phyloP scores from a whole-genome alignment of 2,113 vertebrate species.

The Hydropotes inermis region DNA sequence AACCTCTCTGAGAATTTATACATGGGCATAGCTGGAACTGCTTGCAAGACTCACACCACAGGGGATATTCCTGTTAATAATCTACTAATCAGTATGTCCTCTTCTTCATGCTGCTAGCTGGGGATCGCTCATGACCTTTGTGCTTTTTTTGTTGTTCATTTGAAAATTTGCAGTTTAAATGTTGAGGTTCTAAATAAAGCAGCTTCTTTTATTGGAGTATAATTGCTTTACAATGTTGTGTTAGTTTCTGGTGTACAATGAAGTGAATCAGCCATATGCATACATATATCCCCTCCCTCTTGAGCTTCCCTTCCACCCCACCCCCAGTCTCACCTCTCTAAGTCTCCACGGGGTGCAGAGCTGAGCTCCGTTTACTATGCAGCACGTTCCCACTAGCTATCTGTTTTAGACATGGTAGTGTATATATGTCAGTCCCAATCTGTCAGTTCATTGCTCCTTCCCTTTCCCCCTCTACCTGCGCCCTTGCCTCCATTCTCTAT shows the following conservation, averaged over 20 bases:
- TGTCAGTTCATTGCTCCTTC: neutral
- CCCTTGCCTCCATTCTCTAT: neutral
- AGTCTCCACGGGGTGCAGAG: neutral
- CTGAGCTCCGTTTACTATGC: neutral
- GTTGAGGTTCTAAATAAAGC: neutral
- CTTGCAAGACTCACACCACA: neutral
- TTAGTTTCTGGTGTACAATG: neutral
- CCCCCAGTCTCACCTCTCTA: neutral
- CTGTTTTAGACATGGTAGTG: neutral
- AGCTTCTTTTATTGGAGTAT: neutral
- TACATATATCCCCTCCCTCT: neutral
- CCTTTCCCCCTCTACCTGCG: neutral
- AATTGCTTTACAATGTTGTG: neutral
- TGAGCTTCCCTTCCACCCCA: neutral
- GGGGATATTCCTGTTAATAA: neutral
- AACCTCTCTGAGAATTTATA: neutral
- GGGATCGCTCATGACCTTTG: neutral
- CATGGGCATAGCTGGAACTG: neutral
- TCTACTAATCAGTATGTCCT: neutral
- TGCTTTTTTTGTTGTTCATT: neutral
- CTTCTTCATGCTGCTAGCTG: neutral
- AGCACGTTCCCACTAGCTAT: neutral
- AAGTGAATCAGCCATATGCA: neutral
- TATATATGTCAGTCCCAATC: neutral
- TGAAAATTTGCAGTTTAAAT: constrained; percentile 24